These are phyloP conservation scores for Pseudococcus jackbeardsleyi DNA, from an alignment of 2,888 invertebrate species.

Conservation along the genomic window DNA sequence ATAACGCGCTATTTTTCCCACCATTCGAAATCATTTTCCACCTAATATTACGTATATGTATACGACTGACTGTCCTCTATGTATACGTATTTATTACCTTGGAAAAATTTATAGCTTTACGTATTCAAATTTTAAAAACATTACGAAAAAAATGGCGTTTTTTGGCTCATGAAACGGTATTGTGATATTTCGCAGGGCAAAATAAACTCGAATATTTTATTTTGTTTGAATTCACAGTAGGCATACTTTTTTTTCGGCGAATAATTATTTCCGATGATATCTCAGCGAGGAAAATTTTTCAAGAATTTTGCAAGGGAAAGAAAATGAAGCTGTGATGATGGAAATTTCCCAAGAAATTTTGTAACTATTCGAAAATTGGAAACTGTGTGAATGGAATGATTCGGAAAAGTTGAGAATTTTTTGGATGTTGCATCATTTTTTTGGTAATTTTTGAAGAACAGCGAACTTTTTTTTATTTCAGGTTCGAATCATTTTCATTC, in stretches of 20 bases:
- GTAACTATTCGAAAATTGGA: no score
- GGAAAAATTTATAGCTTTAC: not conserved
- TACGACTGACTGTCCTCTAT: not conserved
- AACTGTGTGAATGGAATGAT: no score
- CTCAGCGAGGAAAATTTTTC: not conserved
- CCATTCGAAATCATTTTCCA: not conserved
- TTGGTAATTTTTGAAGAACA: no score
- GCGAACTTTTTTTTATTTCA: no score
- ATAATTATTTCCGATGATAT: not conserved
- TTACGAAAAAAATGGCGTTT: not conserved
- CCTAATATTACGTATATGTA: not conserved
- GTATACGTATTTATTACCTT: not conserved
- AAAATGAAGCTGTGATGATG: not conserved
- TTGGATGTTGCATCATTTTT: no score
- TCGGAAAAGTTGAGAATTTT: no score
- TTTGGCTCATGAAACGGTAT: not conserved
- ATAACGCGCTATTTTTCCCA: not conserved
- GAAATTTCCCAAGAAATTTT: not conserved
- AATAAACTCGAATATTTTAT: not conserved
- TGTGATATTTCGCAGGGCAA: not conserved
- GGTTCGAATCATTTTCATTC: no score
- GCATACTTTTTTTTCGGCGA: not conserved
- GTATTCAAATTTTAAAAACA: not conserved
- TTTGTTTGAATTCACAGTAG: not conserved
- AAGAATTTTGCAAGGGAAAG: not conserved